Conservation (phyloP, 2,888 invertebrate species). For the Myopa tessellatipennis region DNA sequence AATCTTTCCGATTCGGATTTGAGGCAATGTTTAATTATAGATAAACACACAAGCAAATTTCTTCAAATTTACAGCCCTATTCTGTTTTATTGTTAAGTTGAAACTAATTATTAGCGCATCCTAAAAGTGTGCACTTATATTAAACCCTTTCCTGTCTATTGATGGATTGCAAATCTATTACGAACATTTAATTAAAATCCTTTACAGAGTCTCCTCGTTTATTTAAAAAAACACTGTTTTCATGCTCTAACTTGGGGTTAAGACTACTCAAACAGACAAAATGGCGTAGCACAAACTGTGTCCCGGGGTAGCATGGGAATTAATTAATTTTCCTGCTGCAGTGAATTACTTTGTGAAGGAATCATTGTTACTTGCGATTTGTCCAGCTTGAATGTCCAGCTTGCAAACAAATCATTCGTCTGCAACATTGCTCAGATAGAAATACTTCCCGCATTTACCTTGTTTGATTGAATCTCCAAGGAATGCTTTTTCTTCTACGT, state of each 20-base stretch:
- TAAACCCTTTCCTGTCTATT: too few relatives aligned
- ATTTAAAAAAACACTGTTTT: not conserved
- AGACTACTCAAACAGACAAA: not conserved
- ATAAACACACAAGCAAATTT: too few relatives aligned
- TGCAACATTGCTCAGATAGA: not conserved
- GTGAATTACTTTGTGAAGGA: not conserved
- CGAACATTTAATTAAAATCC: too few relatives aligned
- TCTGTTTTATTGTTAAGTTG: too few relatives aligned
- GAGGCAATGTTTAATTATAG: too few relatives aligned
- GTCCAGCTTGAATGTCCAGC: not conserved
- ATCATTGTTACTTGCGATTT: too few relatives aligned
- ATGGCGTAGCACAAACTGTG: not conserved
- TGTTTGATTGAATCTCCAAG: constrained; percentile 25
- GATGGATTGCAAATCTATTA: too few relatives aligned
- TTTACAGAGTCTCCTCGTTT: too few relatives aligned
- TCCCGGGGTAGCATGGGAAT: not conserved
- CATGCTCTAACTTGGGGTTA: not conserved
- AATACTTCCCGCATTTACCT: constrained; percentile 1
- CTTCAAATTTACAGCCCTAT: too few relatives aligned
- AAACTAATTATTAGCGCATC: too few relatives aligned
- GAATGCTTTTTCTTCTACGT: not conserved
- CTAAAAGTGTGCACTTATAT: too few relatives aligned
- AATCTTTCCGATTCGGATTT: too few relatives aligned
- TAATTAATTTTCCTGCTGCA: constrained; percentile 1
- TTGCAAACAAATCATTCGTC: not conserved